Base-by-base conservation (phyloP, 2,113 vertebrate species). In the Motacilla tschutschensis region DNA sequence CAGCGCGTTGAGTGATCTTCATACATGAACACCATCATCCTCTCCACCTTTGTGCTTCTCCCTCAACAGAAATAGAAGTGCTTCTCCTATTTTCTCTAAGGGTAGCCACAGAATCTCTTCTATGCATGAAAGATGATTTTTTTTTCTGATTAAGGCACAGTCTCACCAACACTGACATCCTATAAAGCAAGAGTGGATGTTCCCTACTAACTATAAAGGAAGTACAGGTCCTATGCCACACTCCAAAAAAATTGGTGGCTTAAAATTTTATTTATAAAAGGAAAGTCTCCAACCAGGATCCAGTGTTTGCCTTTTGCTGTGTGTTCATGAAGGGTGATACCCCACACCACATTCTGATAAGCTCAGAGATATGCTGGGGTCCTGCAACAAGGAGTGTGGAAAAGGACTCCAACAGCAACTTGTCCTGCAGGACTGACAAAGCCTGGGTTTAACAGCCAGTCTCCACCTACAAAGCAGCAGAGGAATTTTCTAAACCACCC, bases 331-430 rank as follows among this genome's bases (percentile, higher is more conserved):
- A 7, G 24, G 21, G 18, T 50, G 28, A 75, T 60, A 35, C 9
- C 19, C 9, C 54, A 25, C 4, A 13, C 12, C 5, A 17, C 14
- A 17, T 11, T 46, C 4, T 0, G 31, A 15, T 33, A 66, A 70
- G 6, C 64, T 62, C 47, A 50, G 51, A 83, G 53, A 40, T 50
- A 10, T 10, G 17, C 33, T 1, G 0, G 40, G 36, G 33, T 71
- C 29, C 43, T 3, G 2, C 28, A 80, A 63, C 0, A 2, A 76
- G 17, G 20, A 29, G 16, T 0, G 0, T 6, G 6, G n/a, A 70
- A 0, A 5, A 24, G 29, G 15, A 73, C 41, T 40, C 28, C 1
- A 1, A 20, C 24, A 77, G 25, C 1, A 1, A 38, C 8, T 83
- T 57, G 25, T 31, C 33, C 48, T 10, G 10, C 24, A 79, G 36